Percentiles rank a stretch among this genome's conserved stretches.
Evolutionary conservation across 2,888 invertebrate species (phyloP).

Genomic region (Drosophila nr. medialis): DNA sequence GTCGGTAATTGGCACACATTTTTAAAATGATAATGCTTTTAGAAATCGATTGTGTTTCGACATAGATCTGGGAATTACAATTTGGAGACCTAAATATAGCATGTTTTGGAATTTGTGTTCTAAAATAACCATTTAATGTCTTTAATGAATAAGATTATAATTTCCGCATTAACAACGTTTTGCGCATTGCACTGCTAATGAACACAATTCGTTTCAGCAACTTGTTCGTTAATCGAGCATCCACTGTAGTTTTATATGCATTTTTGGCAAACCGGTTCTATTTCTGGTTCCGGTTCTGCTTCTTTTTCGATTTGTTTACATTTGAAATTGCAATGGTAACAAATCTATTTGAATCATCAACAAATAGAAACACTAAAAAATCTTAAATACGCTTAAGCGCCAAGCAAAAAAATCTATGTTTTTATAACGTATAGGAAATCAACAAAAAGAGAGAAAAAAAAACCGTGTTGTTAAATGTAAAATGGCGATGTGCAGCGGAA

Average conservation of each 20-base stretch:
- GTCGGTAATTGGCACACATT: not conserved
- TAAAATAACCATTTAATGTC: not conserved
- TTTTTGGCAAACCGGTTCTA: not conserved
- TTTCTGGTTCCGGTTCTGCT: not conserved
- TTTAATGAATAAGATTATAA: not conserved
- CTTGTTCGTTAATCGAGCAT: not conserved
- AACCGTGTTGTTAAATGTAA: constrained; percentile 54
- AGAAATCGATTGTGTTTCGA: not conserved
- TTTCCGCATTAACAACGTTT: not conserved
- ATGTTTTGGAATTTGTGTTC: not conserved
- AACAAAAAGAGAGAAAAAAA: constrained; percentile 16
- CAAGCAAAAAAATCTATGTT: constrained; percentile 9
- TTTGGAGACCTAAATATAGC: not conserved
- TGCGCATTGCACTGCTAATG: not conserved
- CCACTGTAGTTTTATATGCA: not conserved
- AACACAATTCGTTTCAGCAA: not conserved
- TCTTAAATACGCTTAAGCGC: constrained; percentile 29
- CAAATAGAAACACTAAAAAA: constrained; percentile 24
- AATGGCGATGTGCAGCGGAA: constrained; percentile 66
- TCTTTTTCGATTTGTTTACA: not conserved
- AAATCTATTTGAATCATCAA: constrained; percentile 29
- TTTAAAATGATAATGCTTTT: not conserved
- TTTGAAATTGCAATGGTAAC: constrained; percentile 13
- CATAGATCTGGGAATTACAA: not conserved
- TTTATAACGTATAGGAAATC: constrained; percentile 39